Evolutionary conservation across 2,888 invertebrate genomes (phyloP).

Genomic region (Cephus spinipes): DNA sequence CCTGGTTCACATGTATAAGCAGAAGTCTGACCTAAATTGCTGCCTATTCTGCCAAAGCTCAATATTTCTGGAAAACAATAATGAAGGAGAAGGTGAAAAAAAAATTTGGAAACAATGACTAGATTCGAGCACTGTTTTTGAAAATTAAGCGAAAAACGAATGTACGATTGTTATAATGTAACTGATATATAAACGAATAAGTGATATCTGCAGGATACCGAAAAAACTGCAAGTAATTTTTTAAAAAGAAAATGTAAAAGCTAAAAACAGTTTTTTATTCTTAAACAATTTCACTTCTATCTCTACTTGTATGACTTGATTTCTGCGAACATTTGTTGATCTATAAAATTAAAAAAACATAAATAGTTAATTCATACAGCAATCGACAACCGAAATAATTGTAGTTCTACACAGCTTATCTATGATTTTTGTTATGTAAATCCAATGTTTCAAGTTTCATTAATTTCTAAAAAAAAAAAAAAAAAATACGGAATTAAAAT

Average conservation of each 20-base stretch:
- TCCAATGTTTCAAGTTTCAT: background rate
- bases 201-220: no score
- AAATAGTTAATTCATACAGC: no score
- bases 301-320: no score
- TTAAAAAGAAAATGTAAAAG: no score
- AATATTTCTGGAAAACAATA: background rate
- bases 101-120: background rate
- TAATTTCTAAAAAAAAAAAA: background rate
- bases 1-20: no score
- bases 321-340: no score
- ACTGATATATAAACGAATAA: no score
- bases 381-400: background rate
- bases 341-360: no score
- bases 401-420: background rate
- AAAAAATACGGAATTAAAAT: background rate
- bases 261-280: no score
- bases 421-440: background rate
- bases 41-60: background rate
- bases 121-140: background rate
- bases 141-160: background rate
- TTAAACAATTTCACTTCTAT: no score
- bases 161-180: no score
- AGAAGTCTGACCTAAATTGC: background rate
- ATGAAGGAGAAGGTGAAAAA: background rate
- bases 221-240: no score